phyloP scores from a whole-genome alignment of 92 coral and sea anemone genomes.

The Phenganax stokvisi region DNA sequence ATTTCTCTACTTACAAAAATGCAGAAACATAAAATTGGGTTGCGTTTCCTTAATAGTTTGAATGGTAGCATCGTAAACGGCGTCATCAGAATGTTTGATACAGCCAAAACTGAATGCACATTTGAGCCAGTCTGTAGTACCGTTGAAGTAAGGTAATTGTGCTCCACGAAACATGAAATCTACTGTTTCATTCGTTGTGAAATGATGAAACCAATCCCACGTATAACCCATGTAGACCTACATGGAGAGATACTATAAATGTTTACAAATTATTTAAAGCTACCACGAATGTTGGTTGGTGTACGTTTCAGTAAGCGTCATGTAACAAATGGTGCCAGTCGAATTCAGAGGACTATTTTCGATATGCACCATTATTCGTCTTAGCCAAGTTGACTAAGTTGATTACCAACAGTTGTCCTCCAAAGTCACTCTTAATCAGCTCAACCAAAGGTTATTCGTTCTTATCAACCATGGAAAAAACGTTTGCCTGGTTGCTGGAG shows the following conservation, averaged over 20 bases:
- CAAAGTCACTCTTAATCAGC: no score
- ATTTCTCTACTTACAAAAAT: slow-evolving; percentile 28
- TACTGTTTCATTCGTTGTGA: slow-evolving; percentile 29
- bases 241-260: background rate
- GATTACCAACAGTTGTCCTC: no score
- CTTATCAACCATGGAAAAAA: no score
- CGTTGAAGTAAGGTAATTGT: slow-evolving; percentile 28
- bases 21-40: slow-evolving; percentile 41
- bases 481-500: no score
- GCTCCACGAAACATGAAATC: slow-evolving; percentile 38
- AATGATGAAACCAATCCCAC: slow-evolving; percentile 44
- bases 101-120: slow-evolving; percentile 37
- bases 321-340: no score
- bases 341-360: no score
- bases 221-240: slow-evolving; percentile 40
- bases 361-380: no score
- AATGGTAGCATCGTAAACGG: slow-evolving; percentile 28
- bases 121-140: slow-evolving; percentile 30
- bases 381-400: no score
- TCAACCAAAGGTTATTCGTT: no score
- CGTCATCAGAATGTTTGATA: slow-evolving; percentile 31
- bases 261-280: background rate
- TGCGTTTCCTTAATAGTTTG: slow-evolving; percentile 17
- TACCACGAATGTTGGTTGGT: background rate
- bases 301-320: no score